Conservation (phyloP, 2,797 vertebrate species). For the Cetoscarus ocellatus region DNA sequence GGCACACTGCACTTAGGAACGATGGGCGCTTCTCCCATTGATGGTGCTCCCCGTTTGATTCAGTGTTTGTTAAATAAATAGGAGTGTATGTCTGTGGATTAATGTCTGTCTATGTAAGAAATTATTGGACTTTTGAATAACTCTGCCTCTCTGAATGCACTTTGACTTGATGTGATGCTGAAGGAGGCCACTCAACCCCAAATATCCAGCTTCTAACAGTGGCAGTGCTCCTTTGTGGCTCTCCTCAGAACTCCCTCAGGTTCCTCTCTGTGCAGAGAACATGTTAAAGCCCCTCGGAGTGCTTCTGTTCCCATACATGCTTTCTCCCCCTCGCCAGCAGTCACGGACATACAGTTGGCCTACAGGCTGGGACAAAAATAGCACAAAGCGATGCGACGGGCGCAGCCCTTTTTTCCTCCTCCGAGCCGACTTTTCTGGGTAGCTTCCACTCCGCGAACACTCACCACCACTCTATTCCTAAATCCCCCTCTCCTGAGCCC, state of each 20-base stretch:
- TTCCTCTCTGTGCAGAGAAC: not conserved
- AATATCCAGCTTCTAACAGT: conserved; percentile 5
- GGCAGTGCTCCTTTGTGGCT: not conserved
- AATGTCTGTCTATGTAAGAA: not conserved
- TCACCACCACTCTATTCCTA: conserved; percentile 14
- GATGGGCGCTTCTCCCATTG: conserved; percentile 41
- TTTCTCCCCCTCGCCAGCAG: conserved; percentile 50
- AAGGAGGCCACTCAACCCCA: conserved; percentile 4
- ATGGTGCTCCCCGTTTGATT: conserved; percentile 61
- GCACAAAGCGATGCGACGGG: conserved; percentile 81
- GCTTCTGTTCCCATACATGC: conserved; percentile 43
- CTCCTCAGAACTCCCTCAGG: not conserved
- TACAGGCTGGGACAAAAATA: conserved; percentile 87
- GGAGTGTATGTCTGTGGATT: conserved; percentile 19
- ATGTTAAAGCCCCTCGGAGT: conserved; percentile 2
- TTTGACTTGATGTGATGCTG: not conserved
- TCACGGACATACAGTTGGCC: conserved; percentile 80
- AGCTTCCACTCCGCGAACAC: conserved; percentile 63
- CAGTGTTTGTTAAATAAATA: conserved; percentile 57
- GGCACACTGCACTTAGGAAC: conserved; percentile 27
- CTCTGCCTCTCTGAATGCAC: not conserved
- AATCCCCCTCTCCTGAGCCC: not conserved
- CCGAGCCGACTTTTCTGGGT: conserved; percentile 76
- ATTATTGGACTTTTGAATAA: not conserved
- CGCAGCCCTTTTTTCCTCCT: conserved; percentile 81